phyloP scores from a whole-genome alignment of 2,888 invertebrate genomes.

The Drosophila lacicola region DNA sequence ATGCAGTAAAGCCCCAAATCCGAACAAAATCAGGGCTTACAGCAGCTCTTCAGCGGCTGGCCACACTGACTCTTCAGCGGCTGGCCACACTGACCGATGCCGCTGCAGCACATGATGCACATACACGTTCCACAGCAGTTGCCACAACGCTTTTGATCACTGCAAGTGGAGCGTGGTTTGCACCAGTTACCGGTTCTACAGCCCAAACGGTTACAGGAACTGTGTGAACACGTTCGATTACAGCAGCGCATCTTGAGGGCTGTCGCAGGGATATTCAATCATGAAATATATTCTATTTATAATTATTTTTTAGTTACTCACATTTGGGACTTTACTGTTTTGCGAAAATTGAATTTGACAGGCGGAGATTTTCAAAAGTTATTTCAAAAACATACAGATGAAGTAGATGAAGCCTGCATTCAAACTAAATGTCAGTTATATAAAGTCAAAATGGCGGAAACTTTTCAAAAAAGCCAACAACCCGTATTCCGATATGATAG shows the following conservation, averaged over 20 bases:
- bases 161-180: not conserved
- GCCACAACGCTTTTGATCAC: not conserved
- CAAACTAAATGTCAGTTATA: no score
- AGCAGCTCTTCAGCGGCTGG: not conserved
- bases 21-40: not conserved
- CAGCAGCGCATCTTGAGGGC: constrained; percentile 25
- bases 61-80: no score
- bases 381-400: not conserved
- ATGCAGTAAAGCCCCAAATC: constrained; percentile 9
- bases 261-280: not conserved
- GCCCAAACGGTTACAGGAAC: not conserved
- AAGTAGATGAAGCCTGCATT: no score
- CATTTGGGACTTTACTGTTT: constrained; percentile 29
- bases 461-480: no score
- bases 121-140: constrained; percentile 6
- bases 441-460: no score
- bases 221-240: not conserved
- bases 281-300: not conserved
- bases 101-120: constrained; percentile 6
- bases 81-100: not conserved
- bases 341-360: constrained; percentile 27
- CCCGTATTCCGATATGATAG: no score
- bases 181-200: not conserved
- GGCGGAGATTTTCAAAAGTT: constrained; percentile 14
- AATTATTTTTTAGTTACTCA: not conserved